Conservation (phyloP, 2,797 vertebrate species). For the Lophotriccus pileatus region DNA sequence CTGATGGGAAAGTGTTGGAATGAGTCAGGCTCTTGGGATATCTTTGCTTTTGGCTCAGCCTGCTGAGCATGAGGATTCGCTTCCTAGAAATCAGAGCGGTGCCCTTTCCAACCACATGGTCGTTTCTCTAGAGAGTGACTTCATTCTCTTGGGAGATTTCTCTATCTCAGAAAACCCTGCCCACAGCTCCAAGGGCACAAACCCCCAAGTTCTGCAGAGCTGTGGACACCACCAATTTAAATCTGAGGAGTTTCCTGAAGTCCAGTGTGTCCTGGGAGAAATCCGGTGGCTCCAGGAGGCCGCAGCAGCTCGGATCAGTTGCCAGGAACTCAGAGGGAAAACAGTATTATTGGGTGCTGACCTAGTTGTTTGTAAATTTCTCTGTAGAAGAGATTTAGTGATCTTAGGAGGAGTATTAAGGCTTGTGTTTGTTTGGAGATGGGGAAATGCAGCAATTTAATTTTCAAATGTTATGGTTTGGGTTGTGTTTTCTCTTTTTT, state of each 20-base stretch:
- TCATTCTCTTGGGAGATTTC: background rate
- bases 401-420: slow-evolving; percentile 14
- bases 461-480: slow-evolving; percentile 2
- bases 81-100: background rate
- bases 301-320: background rate
- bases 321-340: background rate
- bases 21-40: accelerated
- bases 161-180: background rate
- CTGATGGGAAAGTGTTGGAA: accelerated
- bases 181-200: background rate
- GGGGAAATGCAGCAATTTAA: background rate
- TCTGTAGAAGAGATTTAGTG: background rate
- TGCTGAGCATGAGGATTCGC: background rate
- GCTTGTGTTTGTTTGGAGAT: background rate
- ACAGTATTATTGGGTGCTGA: slow-evolving; percentile 10
- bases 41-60: background rate
- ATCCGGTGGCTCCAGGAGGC: background rate
- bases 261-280: background rate
- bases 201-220: background rate
- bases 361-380: slow-evolving; percentile 34
- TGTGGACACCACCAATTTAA: accelerated
- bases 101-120: accelerated
- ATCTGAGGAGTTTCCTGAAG: background rate
- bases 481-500: background rate
- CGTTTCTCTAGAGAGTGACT: background rate